These are phyloP conservation scores for Parotia lawesii DNA, from an alignment of 2,113 vertebrate species.

Conservation along the genomic window DNA sequence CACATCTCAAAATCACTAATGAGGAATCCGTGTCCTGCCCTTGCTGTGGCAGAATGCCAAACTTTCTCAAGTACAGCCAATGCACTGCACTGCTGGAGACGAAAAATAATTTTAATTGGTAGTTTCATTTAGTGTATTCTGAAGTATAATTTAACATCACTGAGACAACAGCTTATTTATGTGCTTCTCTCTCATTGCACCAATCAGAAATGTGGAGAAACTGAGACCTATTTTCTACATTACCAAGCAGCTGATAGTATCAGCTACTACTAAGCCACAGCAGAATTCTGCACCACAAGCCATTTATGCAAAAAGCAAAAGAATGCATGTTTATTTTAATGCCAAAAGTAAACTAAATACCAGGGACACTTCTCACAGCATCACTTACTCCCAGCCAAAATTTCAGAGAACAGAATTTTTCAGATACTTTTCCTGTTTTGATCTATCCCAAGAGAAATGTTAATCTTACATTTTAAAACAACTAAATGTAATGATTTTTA, in stretches of 20 bases:
- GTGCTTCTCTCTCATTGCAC: not conserved
- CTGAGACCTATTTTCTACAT: not conserved
- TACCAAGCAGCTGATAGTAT: not conserved
- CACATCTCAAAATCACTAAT: not conserved
- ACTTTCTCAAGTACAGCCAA: not conserved
- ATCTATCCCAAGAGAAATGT: not conserved
- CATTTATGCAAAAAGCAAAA: not conserved
- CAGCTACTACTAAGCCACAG: not conserved
- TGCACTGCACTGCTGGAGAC: not conserved
- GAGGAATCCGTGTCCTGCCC: not conserved
- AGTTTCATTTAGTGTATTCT: not conserved
- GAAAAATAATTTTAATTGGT: not conserved
- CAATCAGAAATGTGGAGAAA: not conserved
- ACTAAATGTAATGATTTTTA: not conserved
- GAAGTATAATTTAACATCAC: not conserved
- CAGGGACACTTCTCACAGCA: not conserved
- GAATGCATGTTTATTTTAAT: not conserved
- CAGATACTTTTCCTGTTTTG: constrained; percentile 1
- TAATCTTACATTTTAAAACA: not conserved
- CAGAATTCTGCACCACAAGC: not conserved
- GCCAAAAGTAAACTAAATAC: not conserved
- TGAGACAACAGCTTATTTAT: not conserved
- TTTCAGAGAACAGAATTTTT: not conserved
- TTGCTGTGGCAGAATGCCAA: not conserved
- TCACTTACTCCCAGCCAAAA: not conserved